A percentile compares a stretch with the other conserved stretches of the same genome.
Evolutionary conservation across 2,888 invertebrate genomes (phyloP).

Genomic region (Cryptocephalus primarius): DNA sequence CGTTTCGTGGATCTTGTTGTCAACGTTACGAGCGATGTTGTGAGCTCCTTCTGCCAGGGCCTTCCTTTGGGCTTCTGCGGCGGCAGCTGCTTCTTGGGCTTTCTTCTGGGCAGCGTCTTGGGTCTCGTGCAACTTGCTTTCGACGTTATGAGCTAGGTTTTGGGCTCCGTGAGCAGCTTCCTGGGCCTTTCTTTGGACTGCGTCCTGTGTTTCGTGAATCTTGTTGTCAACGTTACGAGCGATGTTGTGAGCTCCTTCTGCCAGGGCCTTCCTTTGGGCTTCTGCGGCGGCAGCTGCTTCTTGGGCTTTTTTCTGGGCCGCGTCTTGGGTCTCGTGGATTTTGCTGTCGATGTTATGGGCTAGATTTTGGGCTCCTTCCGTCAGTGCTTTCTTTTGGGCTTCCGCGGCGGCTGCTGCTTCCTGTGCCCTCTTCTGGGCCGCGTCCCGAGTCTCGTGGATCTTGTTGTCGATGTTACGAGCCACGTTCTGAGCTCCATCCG

Average conservation of each 20-base stretch:
- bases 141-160: conserved; percentile 13
- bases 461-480: conserved; percentile 13
- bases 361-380: conserved; percentile 13
- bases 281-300: conserved; percentile 1
- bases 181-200: conserved; percentile 11
- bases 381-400: conserved; percentile 4
- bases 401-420: conserved; percentile 12
- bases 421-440: conserved; percentile 9
- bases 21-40: conserved; percentile 35
- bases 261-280: conserved; percentile 1
- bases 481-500: conserved; percentile 13
- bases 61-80: conserved; percentile 2
- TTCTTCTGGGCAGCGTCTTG: conserved; percentile 4
- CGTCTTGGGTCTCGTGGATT: conserved; percentile 5
- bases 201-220: conserved; percentile 44
- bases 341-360: conserved; percentile 13
- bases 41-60: conserved; percentile 7
- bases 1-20: conserved; percentile 51
- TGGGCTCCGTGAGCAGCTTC: conserved; percentile 14
- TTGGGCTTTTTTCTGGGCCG: conserved; percentile 2
- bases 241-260: conserved; percentile 10
- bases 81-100: conserved; percentile 1
- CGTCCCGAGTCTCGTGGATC: conserved; percentile 10
- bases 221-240: conserved; percentile 45
- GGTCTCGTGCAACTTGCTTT: conserved; percentile 8